Percentiles rank a stretch among this genome's conserved stretches.
phyloP scores from a whole-genome alignment of 2,888 invertebrate genomes.

The Drosophila ustulata region DNA sequence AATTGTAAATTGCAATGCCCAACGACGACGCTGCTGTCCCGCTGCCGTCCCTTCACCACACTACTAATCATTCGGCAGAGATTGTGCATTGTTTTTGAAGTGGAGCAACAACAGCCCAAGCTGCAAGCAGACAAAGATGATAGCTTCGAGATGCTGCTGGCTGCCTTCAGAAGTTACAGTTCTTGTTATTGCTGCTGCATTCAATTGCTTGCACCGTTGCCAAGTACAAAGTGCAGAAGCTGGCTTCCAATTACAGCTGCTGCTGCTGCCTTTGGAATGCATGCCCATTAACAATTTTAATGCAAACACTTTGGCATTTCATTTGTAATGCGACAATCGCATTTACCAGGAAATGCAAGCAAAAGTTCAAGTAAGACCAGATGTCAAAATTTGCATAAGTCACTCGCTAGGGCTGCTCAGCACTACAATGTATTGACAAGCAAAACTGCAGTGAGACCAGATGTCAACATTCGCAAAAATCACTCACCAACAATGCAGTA shows the following conservation, averaged over 20 bases:
- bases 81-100: slow-evolving; percentile 73
- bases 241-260: slow-evolving; percentile 64
- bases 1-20: slow-evolving; percentile 74
- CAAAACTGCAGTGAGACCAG: slow-evolving; percentile 15
- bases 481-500: slow-evolving; percentile 40
- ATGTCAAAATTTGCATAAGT: slow-evolving; percentile 45
- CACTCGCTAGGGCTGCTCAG: slow-evolving; percentile 36
- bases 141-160: slow-evolving; percentile 54
- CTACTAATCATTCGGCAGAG: slow-evolving; percentile 47
- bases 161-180: slow-evolving; percentile 29
- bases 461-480: slow-evolving; percentile 40
- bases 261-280: slow-evolving; percentile 56
- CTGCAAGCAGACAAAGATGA: slow-evolving; percentile 60
- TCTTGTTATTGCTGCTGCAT: slow-evolving; percentile 21
- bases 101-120: slow-evolving; percentile 53
- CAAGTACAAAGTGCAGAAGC: slow-evolving; percentile 60
- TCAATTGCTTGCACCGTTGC: slow-evolving; percentile 53
- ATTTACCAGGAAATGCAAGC: slow-evolving; percentile 48
- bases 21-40: slow-evolving; percentile 25
- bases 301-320: slow-evolving; percentile 60
- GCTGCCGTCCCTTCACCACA: background rate
- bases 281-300: slow-evolving; percentile 73
- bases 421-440: background rate
- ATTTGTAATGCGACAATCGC: slow-evolving; percentile 28
- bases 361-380: slow-evolving; percentile 54